Conservation (phyloP, 2,113 vertebrate genomes). For the Fregetta grallaria region DNA sequence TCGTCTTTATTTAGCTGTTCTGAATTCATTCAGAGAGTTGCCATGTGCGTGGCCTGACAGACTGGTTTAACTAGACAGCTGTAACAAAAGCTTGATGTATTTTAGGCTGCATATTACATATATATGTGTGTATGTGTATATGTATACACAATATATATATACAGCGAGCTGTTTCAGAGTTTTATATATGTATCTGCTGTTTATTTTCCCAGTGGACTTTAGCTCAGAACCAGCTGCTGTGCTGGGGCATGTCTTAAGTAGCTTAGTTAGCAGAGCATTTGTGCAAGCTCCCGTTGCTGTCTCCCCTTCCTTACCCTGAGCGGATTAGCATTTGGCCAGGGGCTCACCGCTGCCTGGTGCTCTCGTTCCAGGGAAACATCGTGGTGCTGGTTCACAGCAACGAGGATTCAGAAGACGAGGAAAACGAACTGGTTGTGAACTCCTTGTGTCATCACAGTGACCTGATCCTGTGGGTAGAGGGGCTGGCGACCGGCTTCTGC, state of each 20-base stretch:
- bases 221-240: background rate
- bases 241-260: background rate
- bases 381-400: conserved; percentile 81
- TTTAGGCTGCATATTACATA: background rate
- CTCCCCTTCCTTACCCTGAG: background rate
- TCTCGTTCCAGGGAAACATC: conserved; percentile 79
- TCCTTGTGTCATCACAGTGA: conserved; percentile 86
- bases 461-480: conserved; percentile 83
- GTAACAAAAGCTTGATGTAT: background rate
- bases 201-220: background rate
- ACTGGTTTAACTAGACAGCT: background rate
- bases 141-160: too few relatives aligned
- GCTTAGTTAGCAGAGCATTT: background rate
- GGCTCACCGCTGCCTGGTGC: background rate
- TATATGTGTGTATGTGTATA: background rate
- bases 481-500: conserved; percentile 90
- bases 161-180: background rate
- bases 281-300: background rate
- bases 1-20: background rate
- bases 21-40: background rate
- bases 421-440: conserved; percentile 75
- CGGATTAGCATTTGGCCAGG: background rate
- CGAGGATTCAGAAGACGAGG: conserved; percentile 67
- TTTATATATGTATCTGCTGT: background rate
- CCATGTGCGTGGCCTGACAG: background rate